These are phyloP conservation scores for Coelopa pilipes DNA, from an alignment of 2,888 invertebrate species.

Conservation along the genomic window DNA sequence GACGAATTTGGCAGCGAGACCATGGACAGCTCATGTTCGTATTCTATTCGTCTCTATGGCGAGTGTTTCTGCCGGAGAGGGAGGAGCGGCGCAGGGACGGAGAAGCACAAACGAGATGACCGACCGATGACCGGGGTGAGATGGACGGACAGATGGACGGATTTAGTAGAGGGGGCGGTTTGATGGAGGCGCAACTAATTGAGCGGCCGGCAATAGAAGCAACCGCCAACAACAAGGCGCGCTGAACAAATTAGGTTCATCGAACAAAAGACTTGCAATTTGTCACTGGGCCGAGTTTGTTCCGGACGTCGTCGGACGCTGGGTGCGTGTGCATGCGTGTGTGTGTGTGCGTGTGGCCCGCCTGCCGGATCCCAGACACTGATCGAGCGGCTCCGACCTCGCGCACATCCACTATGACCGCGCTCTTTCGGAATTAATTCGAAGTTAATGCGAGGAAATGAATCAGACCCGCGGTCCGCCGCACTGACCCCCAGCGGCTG, in stretches of 20 bases:
- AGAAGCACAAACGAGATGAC: too few species aligned
- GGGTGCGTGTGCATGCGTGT: too few species aligned
- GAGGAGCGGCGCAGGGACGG: too few species aligned
- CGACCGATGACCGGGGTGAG: too few species aligned
- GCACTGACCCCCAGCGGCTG: background rate
- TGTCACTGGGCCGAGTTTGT: background rate
- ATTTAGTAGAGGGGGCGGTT: too few species aligned
- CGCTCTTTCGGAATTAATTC: background rate
- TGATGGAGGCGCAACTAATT: too few species aligned
- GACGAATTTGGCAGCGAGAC: too few species aligned
- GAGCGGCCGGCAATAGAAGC: too few species aligned
- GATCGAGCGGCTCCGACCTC: slow-evolving; percentile 1
- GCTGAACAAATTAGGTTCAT: background rate
- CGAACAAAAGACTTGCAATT: slow-evolving; percentile 3
- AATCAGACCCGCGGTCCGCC: background rate
- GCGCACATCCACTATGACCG: background rate
- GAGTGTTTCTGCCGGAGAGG: too few species aligned
- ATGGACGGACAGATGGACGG: too few species aligned
- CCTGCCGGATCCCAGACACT: background rate
- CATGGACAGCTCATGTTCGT: too few species aligned
- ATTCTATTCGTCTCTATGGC: too few species aligned
- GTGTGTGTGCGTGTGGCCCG: background rate
- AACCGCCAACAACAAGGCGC: background rate
- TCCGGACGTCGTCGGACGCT: background rate
- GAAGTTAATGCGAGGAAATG: slow-evolving; percentile 19